phyloP scores from a whole-genome alignment of 2,888 invertebrate species.

The Andrena chrysosceles region DNA sequence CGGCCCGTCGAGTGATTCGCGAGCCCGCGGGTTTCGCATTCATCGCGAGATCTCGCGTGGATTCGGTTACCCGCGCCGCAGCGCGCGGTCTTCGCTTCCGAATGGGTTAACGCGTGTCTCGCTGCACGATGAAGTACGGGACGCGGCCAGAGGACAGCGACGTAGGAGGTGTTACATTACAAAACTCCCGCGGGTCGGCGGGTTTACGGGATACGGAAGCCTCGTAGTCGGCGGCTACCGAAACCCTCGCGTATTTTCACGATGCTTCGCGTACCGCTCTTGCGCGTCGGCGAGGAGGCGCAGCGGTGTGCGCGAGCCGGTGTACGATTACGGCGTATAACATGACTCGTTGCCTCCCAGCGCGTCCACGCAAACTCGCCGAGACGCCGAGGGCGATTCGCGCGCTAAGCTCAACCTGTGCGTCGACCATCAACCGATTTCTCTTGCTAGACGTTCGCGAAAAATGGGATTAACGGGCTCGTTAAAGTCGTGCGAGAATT shows the following conservation, averaged over 20 bases:
- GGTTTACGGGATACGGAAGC: slow-evolving; percentile 73
- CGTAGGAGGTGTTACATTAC: slow-evolving; percentile 71
- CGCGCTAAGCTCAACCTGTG: slow-evolving; percentile 14
- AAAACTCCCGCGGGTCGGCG: slow-evolving; percentile 60
- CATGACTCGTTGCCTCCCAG: slow-evolving; percentile 56
- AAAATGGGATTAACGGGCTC: slow-evolving; percentile 3
- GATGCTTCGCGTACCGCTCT: not conserved
- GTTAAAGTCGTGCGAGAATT: slow-evolving; percentile 4
- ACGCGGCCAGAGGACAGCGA: slow-evolving; percentile 41
- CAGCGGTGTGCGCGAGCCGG: slow-evolving; percentile 11
- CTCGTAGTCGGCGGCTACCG: slow-evolving; percentile 70
- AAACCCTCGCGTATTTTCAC: slow-evolving; percentile 69
- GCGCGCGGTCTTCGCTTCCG: slow-evolving; percentile 52
- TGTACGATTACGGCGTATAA: slow-evolving; percentile 71
- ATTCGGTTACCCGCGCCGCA: slow-evolving; percentile 64
- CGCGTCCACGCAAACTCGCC: slow-evolving; percentile 36
- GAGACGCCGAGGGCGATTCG: slow-evolving; percentile 23
- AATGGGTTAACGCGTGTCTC: slow-evolving; percentile 59
- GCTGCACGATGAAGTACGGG: slow-evolving; percentile 56
- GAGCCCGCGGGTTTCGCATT: slow-evolving; percentile 53
- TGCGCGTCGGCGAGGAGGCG: not conserved
- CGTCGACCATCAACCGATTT: not conserved
- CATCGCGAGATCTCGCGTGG: slow-evolving; percentile 63
- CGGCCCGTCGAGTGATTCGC: slow-evolving; percentile 38
- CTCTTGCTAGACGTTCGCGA: not conserved